A percentile compares a stretch with the other conserved stretches of the same genome.
phyloP scores from a whole-genome alignment of 2,797 vertebrate genomes.

The Mormyrus proboscirostris region DNA sequence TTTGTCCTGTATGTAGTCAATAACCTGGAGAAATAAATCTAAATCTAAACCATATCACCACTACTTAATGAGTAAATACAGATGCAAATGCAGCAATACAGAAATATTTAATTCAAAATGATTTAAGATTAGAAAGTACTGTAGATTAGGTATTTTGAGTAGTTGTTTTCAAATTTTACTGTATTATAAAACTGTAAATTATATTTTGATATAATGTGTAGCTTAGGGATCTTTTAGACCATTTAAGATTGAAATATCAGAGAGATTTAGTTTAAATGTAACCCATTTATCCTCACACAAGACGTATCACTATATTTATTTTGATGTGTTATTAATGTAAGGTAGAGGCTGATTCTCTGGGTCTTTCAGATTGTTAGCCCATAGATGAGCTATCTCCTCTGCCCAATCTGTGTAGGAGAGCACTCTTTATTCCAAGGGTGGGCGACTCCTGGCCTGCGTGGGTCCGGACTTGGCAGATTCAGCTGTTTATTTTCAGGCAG shows the following conservation, averaged over 20 bases:
- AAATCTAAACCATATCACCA: not conserved
- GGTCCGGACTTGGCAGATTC: not conserved
- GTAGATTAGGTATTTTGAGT: slow-evolving; percentile 2
- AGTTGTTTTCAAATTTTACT: slow-evolving; percentile 18
- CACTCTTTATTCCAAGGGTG: slow-evolving; percentile 13
- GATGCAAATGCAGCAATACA: slow-evolving; percentile 23
- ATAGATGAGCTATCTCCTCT: slow-evolving; percentile 27
- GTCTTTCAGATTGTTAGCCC: slow-evolving; percentile 14
- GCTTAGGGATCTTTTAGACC: slow-evolving; percentile 14
- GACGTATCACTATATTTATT: not conserved
- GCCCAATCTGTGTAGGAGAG: slow-evolving; percentile 25
- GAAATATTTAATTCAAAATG: slow-evolving; percentile 7
- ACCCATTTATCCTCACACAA: not conserved
- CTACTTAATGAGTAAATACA: not conserved
- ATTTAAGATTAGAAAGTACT: slow-evolving; percentile 7
- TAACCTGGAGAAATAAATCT: not conserved
- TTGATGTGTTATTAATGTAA: not conserved
- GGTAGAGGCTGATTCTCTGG: not conserved
- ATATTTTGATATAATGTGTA: slow-evolving; percentile 26
- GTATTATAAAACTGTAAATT: slow-evolving; percentile 19
- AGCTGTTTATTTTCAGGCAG: not conserved
- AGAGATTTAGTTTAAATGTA: slow-evolving; percentile 13
- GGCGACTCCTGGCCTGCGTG: slow-evolving; percentile 6
- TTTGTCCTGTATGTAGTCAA: not conserved
- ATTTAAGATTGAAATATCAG: slow-evolving; percentile 15